phyloP scores from a whole-genome alignment of 2,888 invertebrate species.

The Agrotis ipsilon region DNA sequence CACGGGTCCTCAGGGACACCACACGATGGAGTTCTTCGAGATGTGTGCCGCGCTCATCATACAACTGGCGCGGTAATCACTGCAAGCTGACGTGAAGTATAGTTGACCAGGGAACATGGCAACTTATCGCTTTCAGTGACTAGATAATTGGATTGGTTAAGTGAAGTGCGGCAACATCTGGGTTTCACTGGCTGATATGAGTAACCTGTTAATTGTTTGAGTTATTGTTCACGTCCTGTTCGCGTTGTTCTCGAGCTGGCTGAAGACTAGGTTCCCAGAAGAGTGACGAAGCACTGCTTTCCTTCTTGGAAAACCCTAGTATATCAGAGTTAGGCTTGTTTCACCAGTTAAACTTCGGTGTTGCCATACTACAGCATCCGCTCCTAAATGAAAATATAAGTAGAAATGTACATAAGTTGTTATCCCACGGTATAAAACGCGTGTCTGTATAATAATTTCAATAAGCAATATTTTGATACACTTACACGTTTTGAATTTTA shows the following conservation, averaged over 20 bases:
- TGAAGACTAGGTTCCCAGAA: not conserved
- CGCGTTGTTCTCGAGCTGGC: not conserved
- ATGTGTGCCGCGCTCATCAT: conserved; percentile 99
- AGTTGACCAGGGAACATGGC: conserved; percentile 15
- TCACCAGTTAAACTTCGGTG: conserved; percentile 5
- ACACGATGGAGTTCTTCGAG: conserved; percentile 99
- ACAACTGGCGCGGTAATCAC: conserved; percentile 96
- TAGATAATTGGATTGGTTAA: conserved; percentile 11
- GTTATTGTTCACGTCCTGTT: not conserved
- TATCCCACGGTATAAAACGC: conserved; percentile 39
- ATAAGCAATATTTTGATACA: conserved; percentile 64
- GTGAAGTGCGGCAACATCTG: conserved; percentile 14
- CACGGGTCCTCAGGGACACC: conserved; percentile 93
- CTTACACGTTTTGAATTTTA: conserved; percentile 53
- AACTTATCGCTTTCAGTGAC: conserved; percentile 11
- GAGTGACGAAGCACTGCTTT: not conserved
- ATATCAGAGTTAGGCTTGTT: not conserved
- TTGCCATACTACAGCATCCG: conserved; percentile 18
- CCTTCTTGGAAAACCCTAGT: not conserved
- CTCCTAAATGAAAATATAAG: conserved; percentile 17
- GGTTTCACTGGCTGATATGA: conserved; percentile 5
- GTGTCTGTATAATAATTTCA: conserved; percentile 55
- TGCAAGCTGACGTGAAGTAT: not conserved
- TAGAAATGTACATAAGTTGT: conserved; percentile 41
- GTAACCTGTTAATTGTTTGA: conserved; percentile 14